These are phyloP conservation scores for Ditylenchus dipsaci DNA, from an alignment of 1,140 invertebrate genomes.

Conservation along the genomic window DNA sequence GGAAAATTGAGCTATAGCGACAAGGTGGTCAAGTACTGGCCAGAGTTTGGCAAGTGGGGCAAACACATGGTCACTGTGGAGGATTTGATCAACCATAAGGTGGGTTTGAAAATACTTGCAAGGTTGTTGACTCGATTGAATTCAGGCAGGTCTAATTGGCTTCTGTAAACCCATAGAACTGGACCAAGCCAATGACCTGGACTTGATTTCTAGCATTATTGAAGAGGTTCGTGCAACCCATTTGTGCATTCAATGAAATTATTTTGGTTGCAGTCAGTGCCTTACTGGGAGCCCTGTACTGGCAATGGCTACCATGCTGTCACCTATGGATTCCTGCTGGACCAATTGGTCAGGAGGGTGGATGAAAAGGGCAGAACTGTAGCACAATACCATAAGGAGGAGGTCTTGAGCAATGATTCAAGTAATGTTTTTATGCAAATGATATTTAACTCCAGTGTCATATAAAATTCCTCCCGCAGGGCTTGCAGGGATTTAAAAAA, in stretches of 20 bases:
- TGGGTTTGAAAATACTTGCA: too few species aligned
- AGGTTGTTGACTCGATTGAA: background rate
- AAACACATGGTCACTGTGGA: constrained; percentile 60
- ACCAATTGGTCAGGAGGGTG: background rate
- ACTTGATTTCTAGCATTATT: background rate
- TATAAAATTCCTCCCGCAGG: too few species aligned
- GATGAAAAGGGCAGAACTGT: background rate
- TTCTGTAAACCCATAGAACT: background rate
- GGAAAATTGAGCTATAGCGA: constrained; percentile 57
- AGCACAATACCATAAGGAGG: too few species aligned
- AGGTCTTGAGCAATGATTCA: too few species aligned
- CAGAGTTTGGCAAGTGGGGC: constrained; percentile 59
- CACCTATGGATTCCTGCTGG: background rate
- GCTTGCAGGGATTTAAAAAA: too few species aligned
- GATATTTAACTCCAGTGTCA: too few species aligned
- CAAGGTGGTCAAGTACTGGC: constrained; percentile 59
- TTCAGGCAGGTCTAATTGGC: background rate
- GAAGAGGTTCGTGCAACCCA: background rate
- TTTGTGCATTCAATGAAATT: background rate
- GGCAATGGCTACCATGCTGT: background rate
- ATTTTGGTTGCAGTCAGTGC: background rate
- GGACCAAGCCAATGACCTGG: background rate
- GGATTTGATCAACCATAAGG: constrained; percentile 58
- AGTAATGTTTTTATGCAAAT: too few species aligned
- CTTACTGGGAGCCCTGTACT: background rate